phyloP scores from a whole-genome alignment of 2,888 invertebrate genomes.

The Thymelicus acteon region DNA sequence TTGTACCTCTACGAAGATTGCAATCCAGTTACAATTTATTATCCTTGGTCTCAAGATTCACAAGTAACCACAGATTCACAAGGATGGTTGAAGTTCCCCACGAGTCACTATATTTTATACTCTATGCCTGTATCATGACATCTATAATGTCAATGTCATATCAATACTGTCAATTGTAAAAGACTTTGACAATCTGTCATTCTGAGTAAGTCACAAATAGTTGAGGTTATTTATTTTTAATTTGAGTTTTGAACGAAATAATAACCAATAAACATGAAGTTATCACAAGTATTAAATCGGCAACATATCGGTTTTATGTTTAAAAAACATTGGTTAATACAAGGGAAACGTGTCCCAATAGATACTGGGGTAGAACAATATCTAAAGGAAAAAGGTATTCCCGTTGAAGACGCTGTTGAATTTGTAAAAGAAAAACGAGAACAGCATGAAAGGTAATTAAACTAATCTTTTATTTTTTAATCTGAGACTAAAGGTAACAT shows the following conservation, averaged over 20 bases:
- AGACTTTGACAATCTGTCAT: neutral
- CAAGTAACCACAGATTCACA: no score
- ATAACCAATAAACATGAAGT: conserved; percentile 83
- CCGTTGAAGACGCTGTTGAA: conserved; percentile 86
- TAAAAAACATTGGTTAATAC: conserved; percentile 89
- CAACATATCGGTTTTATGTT: conserved; percentile 91
- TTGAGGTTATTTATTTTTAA: conserved; percentile 17
- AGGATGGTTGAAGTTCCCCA: no score
- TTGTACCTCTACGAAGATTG: no score
- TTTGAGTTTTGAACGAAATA: conserved; percentile 9
- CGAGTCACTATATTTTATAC: no score
- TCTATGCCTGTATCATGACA: neutral
- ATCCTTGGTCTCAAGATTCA: no score
- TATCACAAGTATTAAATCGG: conserved; percentile 85
- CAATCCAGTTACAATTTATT: no score
- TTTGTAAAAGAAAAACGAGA: conserved; percentile 75
- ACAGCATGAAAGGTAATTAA: conserved; percentile 57
- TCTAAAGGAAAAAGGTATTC: conserved; percentile 84
- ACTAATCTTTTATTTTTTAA: no score
- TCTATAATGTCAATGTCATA: neutral
- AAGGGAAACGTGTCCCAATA: conserved; percentile 85
- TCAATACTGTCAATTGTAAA: neutral
- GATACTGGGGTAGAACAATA: conserved; percentile 83
- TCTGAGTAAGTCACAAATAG: neutral
- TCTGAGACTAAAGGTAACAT: no score